Percentiles rank a stretch among this genome's conserved stretches.
Evolutionary conservation across 2,113 vertebrate species (phyloP).

Genomic region (Alethe castanea): DNA sequence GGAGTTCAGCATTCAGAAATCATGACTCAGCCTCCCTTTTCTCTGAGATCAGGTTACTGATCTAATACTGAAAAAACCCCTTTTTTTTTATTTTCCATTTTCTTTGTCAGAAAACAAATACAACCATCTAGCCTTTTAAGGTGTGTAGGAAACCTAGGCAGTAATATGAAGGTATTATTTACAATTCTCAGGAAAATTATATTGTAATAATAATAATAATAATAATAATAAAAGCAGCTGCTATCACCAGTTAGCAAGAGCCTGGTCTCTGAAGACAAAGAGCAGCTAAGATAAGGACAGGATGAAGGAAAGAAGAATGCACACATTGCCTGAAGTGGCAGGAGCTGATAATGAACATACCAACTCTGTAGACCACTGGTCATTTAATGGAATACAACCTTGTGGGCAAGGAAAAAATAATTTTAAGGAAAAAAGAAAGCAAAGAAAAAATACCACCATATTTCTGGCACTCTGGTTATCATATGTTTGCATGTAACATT

Average conservation of each 20-base stretch:
- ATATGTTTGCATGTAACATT: not conserved
- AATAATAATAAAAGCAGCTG: not conserved
- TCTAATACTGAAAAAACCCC: not conserved
- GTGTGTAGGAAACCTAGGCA: not conserved
- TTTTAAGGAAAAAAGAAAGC: not conserved
- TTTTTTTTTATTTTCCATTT: not conserved
- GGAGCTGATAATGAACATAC: not conserved
- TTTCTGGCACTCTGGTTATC: not conserved
- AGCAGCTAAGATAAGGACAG: not conserved
- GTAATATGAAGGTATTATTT: not conserved
- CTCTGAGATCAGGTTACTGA: not conserved
- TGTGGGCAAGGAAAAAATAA: not conserved
- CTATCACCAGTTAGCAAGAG: not conserved
- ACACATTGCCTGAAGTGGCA: not conserved
- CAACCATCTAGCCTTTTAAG: not conserved
- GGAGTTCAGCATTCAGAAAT: not conserved
- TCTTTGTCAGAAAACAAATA: not conserved
- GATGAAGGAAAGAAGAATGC: not conserved
- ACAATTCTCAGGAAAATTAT: not conserved
- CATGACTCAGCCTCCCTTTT: not conserved
- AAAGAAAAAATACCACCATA: not conserved
- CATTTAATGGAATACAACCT: not conserved
- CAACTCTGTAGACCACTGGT: not conserved
- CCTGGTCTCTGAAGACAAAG: not conserved
- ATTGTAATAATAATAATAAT: not conserved